Evolutionary conservation across 2,113 vertebrate species (phyloP).

Genomic region (Coturnix japonica): DNA sequence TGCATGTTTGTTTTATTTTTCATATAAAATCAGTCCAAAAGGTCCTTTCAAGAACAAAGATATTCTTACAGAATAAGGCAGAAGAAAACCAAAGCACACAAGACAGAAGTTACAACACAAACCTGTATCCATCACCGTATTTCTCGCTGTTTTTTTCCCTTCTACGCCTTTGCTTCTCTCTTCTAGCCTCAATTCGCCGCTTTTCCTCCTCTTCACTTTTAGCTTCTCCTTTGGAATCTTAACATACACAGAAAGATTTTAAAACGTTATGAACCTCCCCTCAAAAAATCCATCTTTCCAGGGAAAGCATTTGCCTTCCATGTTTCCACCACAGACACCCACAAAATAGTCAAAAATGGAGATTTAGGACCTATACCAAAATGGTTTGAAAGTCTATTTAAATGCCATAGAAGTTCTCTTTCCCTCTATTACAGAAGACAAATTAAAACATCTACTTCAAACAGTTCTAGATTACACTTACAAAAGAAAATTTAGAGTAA

Average conservation of each 20-base stretch:
- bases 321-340: neutral
- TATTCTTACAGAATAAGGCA: neutral
- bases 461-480: neutral
- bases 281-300: neutral
- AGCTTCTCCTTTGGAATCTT: slow-evolving; percentile 78
- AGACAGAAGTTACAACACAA: slow-evolving; percentile 38
- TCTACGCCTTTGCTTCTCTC: slow-evolving; percentile 86
- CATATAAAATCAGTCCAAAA: neutral
- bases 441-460: neutral
- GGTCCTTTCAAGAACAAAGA: neutral
- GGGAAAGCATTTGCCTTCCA: neutral
- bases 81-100: neutral
- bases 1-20: neutral
- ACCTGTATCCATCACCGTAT: slow-evolving; percentile 88
- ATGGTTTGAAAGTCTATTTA: neutral
- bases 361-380: neutral
- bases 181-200: slow-evolving; percentile 81
- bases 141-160: slow-evolving; percentile 89
- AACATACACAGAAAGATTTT: slow-evolving; percentile 4
- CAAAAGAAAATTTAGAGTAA: neutral
- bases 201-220: slow-evolving; percentile 85
- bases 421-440: neutral
- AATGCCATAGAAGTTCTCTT: neutral
- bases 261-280: neutral
- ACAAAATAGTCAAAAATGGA: neutral